phyloP scores from a whole-genome alignment of 2,797 vertebrate genomes.

The Sphaeramia orbicularis region DNA sequence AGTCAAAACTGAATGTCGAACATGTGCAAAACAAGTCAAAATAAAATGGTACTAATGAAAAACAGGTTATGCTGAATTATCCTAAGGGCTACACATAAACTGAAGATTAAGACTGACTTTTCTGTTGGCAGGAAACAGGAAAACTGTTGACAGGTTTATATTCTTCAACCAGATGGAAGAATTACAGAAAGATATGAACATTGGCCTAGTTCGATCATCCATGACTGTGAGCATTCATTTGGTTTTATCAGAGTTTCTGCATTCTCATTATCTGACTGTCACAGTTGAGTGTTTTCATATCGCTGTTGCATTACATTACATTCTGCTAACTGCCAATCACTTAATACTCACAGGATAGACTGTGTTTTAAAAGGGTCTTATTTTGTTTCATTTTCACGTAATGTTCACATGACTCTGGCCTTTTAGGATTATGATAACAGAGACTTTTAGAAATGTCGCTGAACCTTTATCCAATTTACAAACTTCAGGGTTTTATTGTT shows the following conservation, averaged over 20 bases:
- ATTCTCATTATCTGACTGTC: constrained; percentile 16
- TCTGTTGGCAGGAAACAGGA: neutral
- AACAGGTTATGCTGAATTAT: too few relatives aligned
- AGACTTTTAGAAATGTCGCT: too few relatives aligned
- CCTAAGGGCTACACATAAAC: too few relatives aligned
- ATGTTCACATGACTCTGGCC: too few relatives aligned
- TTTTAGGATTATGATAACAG: too few relatives aligned
- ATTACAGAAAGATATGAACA: constrained; percentile 8
- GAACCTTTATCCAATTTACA: too few relatives aligned
- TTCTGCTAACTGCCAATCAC: constrained; percentile 14
- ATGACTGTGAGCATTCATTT: constrained; percentile 21
- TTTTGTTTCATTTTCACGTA: too few relatives aligned
- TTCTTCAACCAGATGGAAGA: constrained; percentile 8
- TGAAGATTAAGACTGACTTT: neutral
- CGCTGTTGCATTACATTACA: constrained; percentile 17
- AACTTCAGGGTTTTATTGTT: too few relatives aligned
- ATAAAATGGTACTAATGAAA: too few relatives aligned
- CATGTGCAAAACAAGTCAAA: too few relatives aligned
- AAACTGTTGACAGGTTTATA: neutral
- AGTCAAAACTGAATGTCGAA: too few relatives aligned
- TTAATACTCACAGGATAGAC: constrained; percentile 2
- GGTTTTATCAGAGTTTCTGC: constrained; percentile 23
- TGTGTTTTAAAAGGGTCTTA: too few relatives aligned
- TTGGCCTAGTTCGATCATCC: neutral
- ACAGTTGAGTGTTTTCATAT: constrained; percentile 31